phyloP scores from a whole-genome alignment of 2,113 vertebrate species.

The Indri indri region DNA sequence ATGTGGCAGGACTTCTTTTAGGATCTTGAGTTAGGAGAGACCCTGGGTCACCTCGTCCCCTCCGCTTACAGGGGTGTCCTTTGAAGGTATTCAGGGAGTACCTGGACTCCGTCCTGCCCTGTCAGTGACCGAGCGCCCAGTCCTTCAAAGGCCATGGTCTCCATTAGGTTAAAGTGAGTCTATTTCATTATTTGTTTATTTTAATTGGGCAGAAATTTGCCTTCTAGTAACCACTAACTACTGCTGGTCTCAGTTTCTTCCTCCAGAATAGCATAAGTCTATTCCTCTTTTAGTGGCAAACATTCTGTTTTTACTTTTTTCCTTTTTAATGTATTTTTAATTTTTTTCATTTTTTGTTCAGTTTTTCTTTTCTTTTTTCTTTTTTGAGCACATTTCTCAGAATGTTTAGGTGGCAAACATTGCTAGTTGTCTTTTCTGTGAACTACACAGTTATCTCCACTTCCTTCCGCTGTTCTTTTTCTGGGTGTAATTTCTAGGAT shows the following conservation, averaged over 20 bases:
- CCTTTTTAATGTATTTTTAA: too few relatives aligned
- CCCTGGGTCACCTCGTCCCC: fast-evolving
- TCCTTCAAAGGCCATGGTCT: neutral
- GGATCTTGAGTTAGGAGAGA: neutral
- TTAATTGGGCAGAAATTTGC: neutral
- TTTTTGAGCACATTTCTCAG: too few relatives aligned
- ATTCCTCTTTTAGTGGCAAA: too few relatives aligned
- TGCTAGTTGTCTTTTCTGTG: neutral
- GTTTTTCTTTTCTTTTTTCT: too few relatives aligned
- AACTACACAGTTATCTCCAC: fast-evolving
- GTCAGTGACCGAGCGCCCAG: neutral
- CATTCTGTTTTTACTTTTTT: too few relatives aligned
- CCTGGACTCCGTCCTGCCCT: neutral
- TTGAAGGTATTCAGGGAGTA: neutral
- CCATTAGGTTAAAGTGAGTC: neutral
- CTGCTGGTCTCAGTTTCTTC: neutral
- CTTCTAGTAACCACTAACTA: neutral
- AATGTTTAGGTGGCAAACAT: neutral
- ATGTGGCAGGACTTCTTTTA: neutral
- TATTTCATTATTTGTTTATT: neutral
- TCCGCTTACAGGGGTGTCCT: neutral
- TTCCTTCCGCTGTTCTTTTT: neutral
- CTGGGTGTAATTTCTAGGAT: neutral
- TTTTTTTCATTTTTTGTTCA: too few relatives aligned
- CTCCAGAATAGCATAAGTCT: neutral